Percentiles rank a stretch among this genome's conserved stretches.
Evolutionary conservation across 1,140 invertebrate genomes (phyloP).

Genomic region (Euwallacea fornicatus): DNA sequence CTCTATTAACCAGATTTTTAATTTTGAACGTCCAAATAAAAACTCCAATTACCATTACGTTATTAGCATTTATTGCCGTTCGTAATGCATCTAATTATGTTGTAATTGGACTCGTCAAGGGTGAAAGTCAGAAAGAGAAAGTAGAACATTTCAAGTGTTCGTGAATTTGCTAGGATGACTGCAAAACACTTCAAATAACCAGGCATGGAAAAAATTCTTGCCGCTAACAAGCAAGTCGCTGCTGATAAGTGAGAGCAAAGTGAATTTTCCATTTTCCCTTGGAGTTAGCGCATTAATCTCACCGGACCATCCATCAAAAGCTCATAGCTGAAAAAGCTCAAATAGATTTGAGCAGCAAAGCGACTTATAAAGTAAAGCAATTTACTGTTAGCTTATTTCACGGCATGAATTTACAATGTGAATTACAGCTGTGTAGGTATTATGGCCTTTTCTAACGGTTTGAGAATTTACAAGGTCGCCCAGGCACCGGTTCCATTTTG

Average conservation of each 20-base stretch:
- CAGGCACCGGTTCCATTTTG: conserved; percentile 20
- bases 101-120: conserved; percentile 32
- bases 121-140: conserved; percentile 36
- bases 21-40: conserved; percentile 9
- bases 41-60: conserved; percentile 24
- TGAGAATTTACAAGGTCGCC: conserved; percentile 35
- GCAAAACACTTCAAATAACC: neutral
- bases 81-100: conserved; percentile 28
- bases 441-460: conserved; percentile 38
- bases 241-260: neutral
- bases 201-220: neutral
- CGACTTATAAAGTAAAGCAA: conserved; percentile 33
- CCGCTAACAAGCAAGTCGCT: neutral
- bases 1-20: conserved; percentile 14
- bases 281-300: conserved; percentile 11
- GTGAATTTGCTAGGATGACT: conserved; percentile 3
- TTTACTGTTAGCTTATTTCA: conserved; percentile 40
- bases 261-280: neutral
- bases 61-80: conserved; percentile 28
- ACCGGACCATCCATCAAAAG: conserved; percentile 18
- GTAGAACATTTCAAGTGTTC: conserved; percentile 19
- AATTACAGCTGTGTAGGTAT: conserved; percentile 35
- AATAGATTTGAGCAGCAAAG: conserved; percentile 13
- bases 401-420: conserved; percentile 39
- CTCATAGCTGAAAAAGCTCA: conserved; percentile 11